Percentiles rank a stretch among this genome's conserved stretches.
phyloP scores from a whole-genome alignment of 2,797 vertebrate species.

The Picus viridis region DNA sequence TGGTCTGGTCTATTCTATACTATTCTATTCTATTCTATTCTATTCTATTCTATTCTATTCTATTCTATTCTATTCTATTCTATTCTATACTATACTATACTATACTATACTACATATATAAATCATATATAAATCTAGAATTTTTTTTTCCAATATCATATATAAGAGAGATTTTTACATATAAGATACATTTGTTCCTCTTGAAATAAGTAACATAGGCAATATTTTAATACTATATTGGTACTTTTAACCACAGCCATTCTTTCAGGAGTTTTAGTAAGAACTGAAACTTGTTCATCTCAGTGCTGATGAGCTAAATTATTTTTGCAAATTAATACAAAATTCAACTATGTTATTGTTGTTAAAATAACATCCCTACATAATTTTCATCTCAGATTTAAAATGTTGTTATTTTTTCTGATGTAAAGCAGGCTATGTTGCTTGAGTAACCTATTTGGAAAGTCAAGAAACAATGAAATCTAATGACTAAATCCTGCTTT shows the following conservation, averaged over 20 bases:
- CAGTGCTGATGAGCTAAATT: background rate
- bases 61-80: no score
- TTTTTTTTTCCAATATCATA: background rate
- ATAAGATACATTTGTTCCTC: background rate
- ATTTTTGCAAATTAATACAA: constrained; percentile 1
- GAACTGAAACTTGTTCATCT: background rate
- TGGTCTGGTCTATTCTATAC: no score
- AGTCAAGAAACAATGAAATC: constrained; percentile 12
- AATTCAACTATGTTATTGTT: background rate
- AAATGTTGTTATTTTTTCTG: constrained; percentile 20
- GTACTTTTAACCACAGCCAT: background rate
- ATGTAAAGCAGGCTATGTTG: background rate
- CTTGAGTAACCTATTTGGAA: background rate
- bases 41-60: no score
- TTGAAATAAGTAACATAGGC: background rate
- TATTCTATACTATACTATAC: no score
- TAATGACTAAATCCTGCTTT: constrained; percentile 13
- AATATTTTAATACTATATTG: background rate
- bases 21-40: no score
- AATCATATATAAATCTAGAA: background rate
- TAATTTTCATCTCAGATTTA: background rate
- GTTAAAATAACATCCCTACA: background rate
- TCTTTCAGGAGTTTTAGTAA: background rate
- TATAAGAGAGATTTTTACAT: background rate
- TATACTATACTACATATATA: no score